Evolutionary conservation across 37 sponge, comb jelly and placozoan genomes (phyloP), one percentile per base, ranked within the genome.

Genomic region (Spongilla lacustris): DNA sequence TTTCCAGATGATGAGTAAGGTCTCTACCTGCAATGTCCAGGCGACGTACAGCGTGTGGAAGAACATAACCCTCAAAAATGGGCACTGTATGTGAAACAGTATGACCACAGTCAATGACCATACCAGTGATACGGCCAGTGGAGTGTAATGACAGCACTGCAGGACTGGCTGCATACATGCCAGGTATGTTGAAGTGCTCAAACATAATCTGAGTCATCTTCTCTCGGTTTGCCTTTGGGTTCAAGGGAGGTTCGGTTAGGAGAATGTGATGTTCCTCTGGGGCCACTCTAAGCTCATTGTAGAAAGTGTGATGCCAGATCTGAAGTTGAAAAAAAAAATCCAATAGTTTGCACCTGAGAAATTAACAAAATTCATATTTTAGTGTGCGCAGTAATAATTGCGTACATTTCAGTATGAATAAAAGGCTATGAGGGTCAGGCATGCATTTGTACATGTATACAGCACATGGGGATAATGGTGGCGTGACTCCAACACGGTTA

Each of bases 151-250:
- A 99, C 58, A 99, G 93, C 82, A 99, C 97, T 74, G 97, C 97
- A 91, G 97, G 99, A 94, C 95, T 96, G 86, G 97, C 97, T 66
- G 97, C 96, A 83, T 97, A 97, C 98, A 99, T 97, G 77, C 97
- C 99, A 78, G 99, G 99, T 38, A 93, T 94, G 96, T 99, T 97
- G 98, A 99, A 99, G 86, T 96, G 93, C 93, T 99, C 99, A 86
- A 99, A 99, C 99, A 99, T 99, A 96, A 99, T 99, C 89, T 99
- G 99, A 79, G 99, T 99, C 99, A 99, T 99, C 94, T 99, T 99
- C 86, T 99, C 99, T 27, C 99, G 85, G 90, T 99, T 97, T 89
- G 99, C 99, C 90, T 99, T 99, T 86, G 99, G 99, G 94, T 99
- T 99, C 86, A 99, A 96, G 80, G 99, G 97, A 69, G 99, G 97